A percentile compares a stretch with the other conserved stretches of the same genome.
Conservation (phyloP, 2,888 invertebrate species). For the Dryococelus australis region DNA sequence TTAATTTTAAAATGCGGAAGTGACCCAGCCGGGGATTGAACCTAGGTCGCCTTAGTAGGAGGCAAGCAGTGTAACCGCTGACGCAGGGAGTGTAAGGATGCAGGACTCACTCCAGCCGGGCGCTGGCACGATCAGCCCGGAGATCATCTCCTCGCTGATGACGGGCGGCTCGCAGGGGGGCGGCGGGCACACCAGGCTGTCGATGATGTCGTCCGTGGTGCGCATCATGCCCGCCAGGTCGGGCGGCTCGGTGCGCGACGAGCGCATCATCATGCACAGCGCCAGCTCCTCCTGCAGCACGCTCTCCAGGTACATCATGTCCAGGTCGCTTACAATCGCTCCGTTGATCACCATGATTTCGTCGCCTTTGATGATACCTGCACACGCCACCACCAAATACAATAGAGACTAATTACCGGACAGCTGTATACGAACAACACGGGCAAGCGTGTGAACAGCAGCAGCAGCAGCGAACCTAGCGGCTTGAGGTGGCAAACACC, state of each 20-base stretch:
- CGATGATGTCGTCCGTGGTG: constrained; percentile 95
- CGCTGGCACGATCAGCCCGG: constrained; percentile 94
- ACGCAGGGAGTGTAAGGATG: background rate
- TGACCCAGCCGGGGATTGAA: no score
- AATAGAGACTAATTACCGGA: no score
- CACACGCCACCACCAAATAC: background rate
- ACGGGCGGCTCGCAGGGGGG: constrained; percentile 93
- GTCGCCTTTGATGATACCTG: constrained; percentile 96
- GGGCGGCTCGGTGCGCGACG: constrained; percentile 67
- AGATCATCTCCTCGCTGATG: constrained; percentile 95
- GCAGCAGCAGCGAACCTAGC: no score
- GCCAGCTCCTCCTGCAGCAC: constrained; percentile 94
- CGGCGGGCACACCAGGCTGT: constrained; percentile 94
- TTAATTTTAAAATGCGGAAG: no score
- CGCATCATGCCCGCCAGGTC: constrained; percentile 63
- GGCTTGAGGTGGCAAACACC: no score
- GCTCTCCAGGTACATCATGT: constrained; percentile 99
- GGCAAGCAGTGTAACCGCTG: no score
- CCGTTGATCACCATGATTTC: constrained; percentile 99
- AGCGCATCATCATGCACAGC: constrained; percentile 96
- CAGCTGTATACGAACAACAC: no score
- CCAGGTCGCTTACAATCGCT: constrained; percentile 96
- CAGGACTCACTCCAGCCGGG: constrained; percentile 88
- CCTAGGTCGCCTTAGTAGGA: no score
- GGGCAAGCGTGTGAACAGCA: no score